Evolutionary conservation across 2,113 vertebrate species (phyloP), one percentile per base, ranked within the genome.

Genomic region (Petroica traversi): DNA sequence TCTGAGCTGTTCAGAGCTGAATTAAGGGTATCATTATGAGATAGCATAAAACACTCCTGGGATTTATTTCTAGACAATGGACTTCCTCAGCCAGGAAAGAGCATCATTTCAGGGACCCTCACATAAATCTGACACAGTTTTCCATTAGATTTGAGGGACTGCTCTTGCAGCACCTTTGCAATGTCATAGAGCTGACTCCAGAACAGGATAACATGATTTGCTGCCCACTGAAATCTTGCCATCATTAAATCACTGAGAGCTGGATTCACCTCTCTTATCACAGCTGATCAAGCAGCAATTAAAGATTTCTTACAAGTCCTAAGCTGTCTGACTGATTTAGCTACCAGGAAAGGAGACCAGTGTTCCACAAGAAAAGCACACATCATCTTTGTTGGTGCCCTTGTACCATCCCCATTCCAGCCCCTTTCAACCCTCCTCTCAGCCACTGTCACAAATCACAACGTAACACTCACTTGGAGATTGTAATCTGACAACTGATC

Each of bases 111-210:
- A 92, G 84, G 25, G 58, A 78, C 57, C 20, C 15, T 12, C 4
- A 38, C 52, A 87, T 94, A 95, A 93, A 95, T 85, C 86, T 96
- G 84, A 86, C 72, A 90, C 12, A 80, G 29, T 9, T 72, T 91
- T 61, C 77, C 76, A 75, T 71, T 75, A 91, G 55, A 71, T 75
- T 66, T 91, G 73, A 91, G 78, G 41, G 26, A 85, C 38, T 87
- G 76, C 26, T 91, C 52, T 48, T 78, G 66, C 40, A 88, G 26
- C 23, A 4, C 48, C 46, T 93, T 83, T 72, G 36, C 58, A 68
- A 26, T 34, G 59, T 46, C 59, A 23, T 4, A 25, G 38, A 85
- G 55, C 76, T 3, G 12, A 28, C 74, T 95, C 18, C 69, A 72
- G 74, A 85, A 62, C 25, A 64, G 41, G 33, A 57, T 28, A 66